Evolutionary conservation across 2,888 invertebrate species (phyloP).

Genomic region (Epinotia bilunana): DNA sequence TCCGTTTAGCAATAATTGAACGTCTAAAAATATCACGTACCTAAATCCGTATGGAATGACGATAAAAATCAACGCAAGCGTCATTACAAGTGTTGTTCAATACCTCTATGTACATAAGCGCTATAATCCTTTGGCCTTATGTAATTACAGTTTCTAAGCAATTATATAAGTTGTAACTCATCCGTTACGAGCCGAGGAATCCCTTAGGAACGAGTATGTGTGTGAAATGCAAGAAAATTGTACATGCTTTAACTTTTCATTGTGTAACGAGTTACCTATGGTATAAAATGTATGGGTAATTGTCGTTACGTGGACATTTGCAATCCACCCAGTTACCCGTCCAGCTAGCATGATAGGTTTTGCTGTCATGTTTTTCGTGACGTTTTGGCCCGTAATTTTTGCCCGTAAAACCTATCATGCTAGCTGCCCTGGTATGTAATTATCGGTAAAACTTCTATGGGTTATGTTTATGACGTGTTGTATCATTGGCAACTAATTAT

Average conservation of each 20-base stretch:
- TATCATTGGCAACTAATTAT: constrained; percentile 24
- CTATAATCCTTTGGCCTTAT: constrained; percentile 7
- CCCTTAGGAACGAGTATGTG: constrained; percentile 10
- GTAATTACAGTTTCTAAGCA: constrained; percentile 1
- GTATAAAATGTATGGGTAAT: no score
- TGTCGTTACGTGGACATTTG: no score
- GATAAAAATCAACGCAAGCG: constrained; percentile 10
- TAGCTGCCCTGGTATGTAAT: no score
- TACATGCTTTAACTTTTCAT: no score
- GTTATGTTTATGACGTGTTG: background rate
- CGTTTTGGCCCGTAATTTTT: no score
- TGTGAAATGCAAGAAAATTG: no score
- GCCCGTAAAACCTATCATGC: no score
- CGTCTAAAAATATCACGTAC: constrained; percentile 21
- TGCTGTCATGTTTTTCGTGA: no score
- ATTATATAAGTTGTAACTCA: constrained; percentile 9
- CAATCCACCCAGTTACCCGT: background rate
- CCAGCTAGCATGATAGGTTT: no score
- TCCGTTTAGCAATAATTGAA: constrained; percentile 21
- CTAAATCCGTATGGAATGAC: constrained; percentile 25
- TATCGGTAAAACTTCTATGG: background rate
- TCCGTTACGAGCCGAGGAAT: constrained; percentile 1
- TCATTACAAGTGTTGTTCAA: constrained; percentile 1
- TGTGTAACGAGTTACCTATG: no score
- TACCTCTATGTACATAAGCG: background rate